phyloP scores from a whole-genome alignment of 2,113 vertebrate species.

The Elaphurus davidianus region DNA sequence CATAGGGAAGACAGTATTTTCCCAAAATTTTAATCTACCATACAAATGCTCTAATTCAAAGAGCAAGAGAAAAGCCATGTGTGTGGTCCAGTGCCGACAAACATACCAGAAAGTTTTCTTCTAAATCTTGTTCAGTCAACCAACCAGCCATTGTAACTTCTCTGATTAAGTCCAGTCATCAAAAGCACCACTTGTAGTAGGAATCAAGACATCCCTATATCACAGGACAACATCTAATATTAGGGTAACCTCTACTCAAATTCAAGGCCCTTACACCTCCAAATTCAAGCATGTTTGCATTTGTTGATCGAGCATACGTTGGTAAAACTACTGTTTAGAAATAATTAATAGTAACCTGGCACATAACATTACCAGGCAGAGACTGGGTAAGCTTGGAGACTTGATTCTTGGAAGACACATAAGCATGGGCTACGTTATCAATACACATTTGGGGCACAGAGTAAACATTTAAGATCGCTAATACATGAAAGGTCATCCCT shows the following conservation, averaged over 20 bases:
- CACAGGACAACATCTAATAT: not conserved
- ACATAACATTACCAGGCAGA: not conserved
- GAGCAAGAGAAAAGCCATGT: not conserved
- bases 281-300: not conserved
- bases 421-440: not conserved
- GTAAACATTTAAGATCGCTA: not conserved
- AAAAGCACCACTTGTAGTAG: not conserved
- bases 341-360: not conserved
- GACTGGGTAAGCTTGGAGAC: not conserved
- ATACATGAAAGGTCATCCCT: not conserved
- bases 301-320: not conserved
- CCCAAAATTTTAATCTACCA: not conserved
- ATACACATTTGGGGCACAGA: rapidly evolving
- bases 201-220: not conserved
- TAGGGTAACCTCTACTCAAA: not conserved
- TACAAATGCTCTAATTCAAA: not conserved
- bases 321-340: not conserved
- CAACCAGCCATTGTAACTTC: not conserved
- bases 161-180: not conserved
- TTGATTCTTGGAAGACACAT: not conserved
- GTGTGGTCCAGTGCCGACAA: not conserved
- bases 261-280: not conserved
- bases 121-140: not conserved
- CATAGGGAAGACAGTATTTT: not conserved
- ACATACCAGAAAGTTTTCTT: not conserved